Evolutionary conservation across 2,888 invertebrate species (phyloP), one percentile per base, ranked within the genome.

Genomic region (Clepsis dumicolana): DNA sequence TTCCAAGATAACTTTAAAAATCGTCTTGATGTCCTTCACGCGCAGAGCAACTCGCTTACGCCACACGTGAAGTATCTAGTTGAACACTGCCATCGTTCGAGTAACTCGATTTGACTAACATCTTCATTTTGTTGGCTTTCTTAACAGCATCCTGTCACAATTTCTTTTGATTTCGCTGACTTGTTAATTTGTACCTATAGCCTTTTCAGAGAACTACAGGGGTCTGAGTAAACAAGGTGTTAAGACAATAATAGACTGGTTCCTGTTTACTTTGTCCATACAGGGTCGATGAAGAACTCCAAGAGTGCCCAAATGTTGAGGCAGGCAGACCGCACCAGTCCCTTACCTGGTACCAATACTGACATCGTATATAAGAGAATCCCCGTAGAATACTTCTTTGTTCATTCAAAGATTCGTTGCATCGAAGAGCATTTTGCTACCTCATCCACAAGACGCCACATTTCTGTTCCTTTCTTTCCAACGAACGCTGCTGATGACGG

Each of bases 251-350:
- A 90, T 86, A 87, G 88, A 88, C 79, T 79, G 83, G 86, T 81
- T 82, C 87, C 87, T 88, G 81, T 93, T 91, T 91, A 90, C 88
- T 93, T 83, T 93, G 91, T 92, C 91, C 91, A 87, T 86, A 88
- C 93, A 93, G 93, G 94, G 90, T 94, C 94, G 90, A 95, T 95
- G 95, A 94, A 94, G 94, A 94, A 94, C 88, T 95, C 95, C 85
- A 94, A 94, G 93, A 95, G 95, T 94, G 95, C 95, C 90, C 94
- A 95, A 94, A 94, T 94, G 94, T 94, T 95, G 94, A 94, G 94
- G 88, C 94, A 92, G 87, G 88, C 94, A 88, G 94, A 94, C 93
- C 94, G 94, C 93, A 94, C 94, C 94, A 94, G 93, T 94, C 94
- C 94, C 86, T 91, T 88, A 91, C 94, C 94, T 89, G 94, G 94